Conservation (phyloP, 2,797 vertebrate genomes). For the Cyclura pinguis region DNA sequence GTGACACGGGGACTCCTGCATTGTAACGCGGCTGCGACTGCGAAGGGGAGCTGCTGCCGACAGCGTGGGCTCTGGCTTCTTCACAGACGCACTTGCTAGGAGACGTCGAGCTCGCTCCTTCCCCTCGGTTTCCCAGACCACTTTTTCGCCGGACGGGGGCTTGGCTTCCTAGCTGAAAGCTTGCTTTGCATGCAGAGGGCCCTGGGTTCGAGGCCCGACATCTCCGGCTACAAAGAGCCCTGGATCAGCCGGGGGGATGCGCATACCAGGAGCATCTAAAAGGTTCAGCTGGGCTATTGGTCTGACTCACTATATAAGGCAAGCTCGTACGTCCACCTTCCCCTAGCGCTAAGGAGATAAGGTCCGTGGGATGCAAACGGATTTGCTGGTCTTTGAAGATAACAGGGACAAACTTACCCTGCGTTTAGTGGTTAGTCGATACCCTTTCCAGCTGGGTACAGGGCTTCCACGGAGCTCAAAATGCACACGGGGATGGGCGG, state of each 20-base stretch:
- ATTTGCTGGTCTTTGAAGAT: background rate
- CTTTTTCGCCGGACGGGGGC: background rate
- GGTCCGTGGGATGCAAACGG: background rate
- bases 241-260: background rate
- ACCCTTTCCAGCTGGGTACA: background rate
- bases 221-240: background rate
- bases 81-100: rapidly evolving
- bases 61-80: too few relatives aligned
- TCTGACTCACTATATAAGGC: too few relatives aligned
- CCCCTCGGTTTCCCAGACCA: background rate
- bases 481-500: background rate
- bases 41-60: too few relatives aligned
- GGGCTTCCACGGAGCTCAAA: background rate
- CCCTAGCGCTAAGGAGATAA: background rate
- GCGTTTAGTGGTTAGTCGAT: background rate
- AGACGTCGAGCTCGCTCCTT: background rate
- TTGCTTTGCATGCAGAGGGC: background rate
- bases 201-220: too few relatives aligned
- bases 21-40: background rate
- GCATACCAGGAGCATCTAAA: background rate
- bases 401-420: background rate
- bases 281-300: background rate
- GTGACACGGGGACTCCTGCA: background rate
- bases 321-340: background rate
- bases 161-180: background rate